Conservation (phyloP, 2,888 invertebrate species). For the Ommatoiulus sabulosus region DNA sequence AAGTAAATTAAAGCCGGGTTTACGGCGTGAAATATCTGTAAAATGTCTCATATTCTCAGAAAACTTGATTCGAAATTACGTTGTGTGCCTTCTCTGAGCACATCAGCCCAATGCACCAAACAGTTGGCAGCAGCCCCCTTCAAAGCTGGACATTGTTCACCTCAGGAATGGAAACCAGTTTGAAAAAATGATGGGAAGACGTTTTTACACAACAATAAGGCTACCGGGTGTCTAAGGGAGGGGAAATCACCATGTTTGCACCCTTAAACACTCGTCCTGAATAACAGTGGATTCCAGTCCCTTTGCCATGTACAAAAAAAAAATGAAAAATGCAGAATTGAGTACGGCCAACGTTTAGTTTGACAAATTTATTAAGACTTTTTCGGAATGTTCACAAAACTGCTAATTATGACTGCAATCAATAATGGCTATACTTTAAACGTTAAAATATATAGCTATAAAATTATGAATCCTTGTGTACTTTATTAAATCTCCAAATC, state of each 20-base stretch:
- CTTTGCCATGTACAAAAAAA: background rate
- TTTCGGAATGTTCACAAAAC: too few species aligned
- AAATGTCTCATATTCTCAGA: too few species aligned
- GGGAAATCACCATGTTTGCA: background rate
- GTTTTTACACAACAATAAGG: background rate
- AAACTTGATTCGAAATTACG: background rate
- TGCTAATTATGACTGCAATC: too few species aligned
- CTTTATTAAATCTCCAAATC: too few species aligned
- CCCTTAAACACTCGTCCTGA: conserved; percentile 18
- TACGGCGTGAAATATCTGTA: too few species aligned
- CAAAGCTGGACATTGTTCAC: background rate
- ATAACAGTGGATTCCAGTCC: background rate
- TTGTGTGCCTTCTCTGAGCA: background rate
- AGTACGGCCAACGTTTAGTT: background rate
- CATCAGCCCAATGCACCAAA: background rate
- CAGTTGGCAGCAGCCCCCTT: background rate
- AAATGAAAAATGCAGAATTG: background rate
- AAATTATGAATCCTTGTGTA: too few species aligned
- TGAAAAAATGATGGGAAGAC: background rate
- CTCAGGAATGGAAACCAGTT: background rate
- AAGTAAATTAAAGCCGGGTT: too few species aligned
- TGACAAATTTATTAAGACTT: background rate
- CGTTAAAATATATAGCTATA: too few species aligned
- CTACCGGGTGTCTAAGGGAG: conserved; percentile 28
- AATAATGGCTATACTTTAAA: too few species aligned